Base-by-base conservation (phyloP, 1,140 invertebrate species). In the Hyposmocoma kahamanoa region DNA sequence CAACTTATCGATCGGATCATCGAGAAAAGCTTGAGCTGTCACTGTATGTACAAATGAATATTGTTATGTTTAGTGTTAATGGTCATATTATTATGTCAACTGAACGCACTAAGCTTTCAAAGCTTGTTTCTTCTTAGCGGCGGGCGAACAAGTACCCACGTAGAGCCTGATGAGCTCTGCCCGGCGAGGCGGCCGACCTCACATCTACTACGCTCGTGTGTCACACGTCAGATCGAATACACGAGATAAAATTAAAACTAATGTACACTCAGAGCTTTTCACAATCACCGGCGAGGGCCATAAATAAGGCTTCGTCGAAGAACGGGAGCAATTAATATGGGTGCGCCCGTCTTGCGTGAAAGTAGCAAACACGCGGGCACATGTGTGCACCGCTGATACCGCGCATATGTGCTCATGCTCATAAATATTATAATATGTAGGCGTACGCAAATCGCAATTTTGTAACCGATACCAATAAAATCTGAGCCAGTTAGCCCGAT, bases 271-370 rank as follows among this genome's bases (percentile, higher is more conserved):
- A 68, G 72, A 79, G 64, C 67, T 81, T 82, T 83, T 79, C 74
- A 79, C 77, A 81, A 79, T 81, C 73, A 75, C 65, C 63, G 59
- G 59, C 57, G 62, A 66, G 61, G 60, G 73, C 68, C 76, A 81
- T 84, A 84, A 84, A 84, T 84, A 78, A 84, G 72, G 75, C 77
- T 83, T 83, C 74, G 67, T 38, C 72, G 69, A 80, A 76, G 79
- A 84, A 84, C 81, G 79, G 77, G 81, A 84, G 77, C 81, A 82
- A 85, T 85, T 82, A 85, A 83, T 75, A 75, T 85, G 76, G 81
- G 81, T 73, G 81, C 72, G 81, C 53, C 75, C 60, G 62, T 51
- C 64, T 67, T 57, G 63, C 67, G 78, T 80, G 79, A 83, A 85
- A 85, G 79, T 83, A 70, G 73, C 70, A 67, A 67, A 63, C 58